Percentiles rank a stretch among this genome's conserved stretches.
phyloP scores from a whole-genome alignment of 2,113 vertebrate genomes.

The Equus quagga region DNA sequence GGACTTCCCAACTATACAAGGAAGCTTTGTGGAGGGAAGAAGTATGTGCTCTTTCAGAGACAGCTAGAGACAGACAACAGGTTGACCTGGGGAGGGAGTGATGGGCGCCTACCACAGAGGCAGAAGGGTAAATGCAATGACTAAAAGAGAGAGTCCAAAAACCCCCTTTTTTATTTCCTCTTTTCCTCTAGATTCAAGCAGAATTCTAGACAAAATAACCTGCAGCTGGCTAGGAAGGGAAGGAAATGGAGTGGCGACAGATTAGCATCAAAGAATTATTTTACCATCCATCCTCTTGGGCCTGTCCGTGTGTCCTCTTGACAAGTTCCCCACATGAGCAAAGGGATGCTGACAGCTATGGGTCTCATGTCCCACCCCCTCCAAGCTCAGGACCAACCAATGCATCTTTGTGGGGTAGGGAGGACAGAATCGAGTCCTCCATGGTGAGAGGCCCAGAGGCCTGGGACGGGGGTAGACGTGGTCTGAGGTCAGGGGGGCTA shows the following conservation, averaged over 20 bases:
- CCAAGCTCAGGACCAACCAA: conserved; percentile 86
- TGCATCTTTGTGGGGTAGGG: conserved; percentile 85
- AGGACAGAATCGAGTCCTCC: conserved; percentile 83
- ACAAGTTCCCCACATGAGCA: not conserved
- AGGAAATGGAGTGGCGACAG: not conserved
- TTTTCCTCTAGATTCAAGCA: not conserved
- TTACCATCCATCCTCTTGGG: not conserved
- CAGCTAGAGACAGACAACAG: not conserved
- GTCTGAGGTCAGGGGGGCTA: not conserved
- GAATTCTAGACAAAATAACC: not conserved
- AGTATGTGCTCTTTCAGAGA: not conserved
- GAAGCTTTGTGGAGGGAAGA: not conserved
- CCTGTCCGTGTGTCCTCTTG: not conserved
- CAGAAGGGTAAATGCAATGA: not conserved
- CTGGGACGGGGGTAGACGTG: not conserved
- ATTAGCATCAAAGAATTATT: not conserved
- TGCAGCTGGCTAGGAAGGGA: not conserved
- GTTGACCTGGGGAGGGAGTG: not conserved
- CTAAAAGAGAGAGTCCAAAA: not conserved
- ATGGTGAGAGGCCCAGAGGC: conserved; percentile 88
- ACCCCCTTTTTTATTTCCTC: not conserved
- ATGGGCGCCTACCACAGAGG: not conserved
- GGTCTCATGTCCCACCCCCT: not conserved
- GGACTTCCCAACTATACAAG: not conserved
- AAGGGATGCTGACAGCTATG: not conserved